Conservation (phyloP, 2,113 vertebrate genomes). For the Aleadryas rufinucha region DNA sequence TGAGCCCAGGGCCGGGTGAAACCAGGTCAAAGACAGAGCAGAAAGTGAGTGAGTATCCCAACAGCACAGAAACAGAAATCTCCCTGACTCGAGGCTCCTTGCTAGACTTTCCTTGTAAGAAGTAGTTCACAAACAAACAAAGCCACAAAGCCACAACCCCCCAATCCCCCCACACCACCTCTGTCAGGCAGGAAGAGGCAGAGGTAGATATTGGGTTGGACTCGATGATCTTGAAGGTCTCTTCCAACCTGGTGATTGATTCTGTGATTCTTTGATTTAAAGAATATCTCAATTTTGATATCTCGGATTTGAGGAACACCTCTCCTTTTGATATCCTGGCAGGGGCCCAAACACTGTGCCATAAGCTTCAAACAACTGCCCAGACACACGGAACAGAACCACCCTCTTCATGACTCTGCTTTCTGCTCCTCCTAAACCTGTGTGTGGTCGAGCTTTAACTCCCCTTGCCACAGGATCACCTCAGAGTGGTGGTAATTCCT, state of each 20-base stretch:
- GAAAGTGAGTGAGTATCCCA: fast-evolving
- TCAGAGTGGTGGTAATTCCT: neutral
- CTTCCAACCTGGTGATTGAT: no score
- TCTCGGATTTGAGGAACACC: neutral
- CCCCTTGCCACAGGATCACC: neutral
- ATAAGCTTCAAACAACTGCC: neutral
- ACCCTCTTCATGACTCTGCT: neutral
- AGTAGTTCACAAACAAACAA: neutral
- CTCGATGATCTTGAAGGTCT: no score
- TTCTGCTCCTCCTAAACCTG: neutral
- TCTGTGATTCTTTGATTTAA: no score
- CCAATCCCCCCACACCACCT: neutral
- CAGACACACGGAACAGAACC: neutral
- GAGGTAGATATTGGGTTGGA: neutral
- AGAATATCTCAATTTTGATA: neutral
- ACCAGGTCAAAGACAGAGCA: neutral
- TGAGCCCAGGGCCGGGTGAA: neutral
- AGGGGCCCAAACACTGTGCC: neutral
- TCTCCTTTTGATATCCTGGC: neutral
- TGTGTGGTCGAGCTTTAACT: neutral
- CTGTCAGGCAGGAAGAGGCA: neutral
- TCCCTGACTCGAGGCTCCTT: neutral
- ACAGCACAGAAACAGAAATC: neutral
- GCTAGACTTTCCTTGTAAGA: neutral
- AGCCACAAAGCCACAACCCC: neutral